phyloP scores from a whole-genome alignment of 2,113 vertebrate species.

The Prunella himalayana region DNA sequence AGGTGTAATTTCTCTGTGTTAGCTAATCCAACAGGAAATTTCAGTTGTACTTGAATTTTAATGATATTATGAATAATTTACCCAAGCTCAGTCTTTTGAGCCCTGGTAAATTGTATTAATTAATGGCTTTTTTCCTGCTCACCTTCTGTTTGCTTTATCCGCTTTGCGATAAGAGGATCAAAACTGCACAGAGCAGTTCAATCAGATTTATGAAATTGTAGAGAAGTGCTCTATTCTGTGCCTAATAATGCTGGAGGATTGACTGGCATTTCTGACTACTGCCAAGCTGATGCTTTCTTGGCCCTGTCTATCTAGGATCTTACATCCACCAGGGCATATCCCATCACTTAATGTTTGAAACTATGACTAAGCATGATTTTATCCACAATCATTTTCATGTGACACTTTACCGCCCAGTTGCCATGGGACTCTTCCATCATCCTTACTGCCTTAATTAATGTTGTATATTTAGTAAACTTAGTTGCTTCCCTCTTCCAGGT shows the following conservation, averaged over 20 bases:
- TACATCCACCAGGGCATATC: neutral
- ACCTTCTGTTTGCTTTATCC: neutral
- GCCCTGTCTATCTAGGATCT: neutral
- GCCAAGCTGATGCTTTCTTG: neutral
- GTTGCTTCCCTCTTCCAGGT: neutral
- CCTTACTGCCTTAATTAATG: neutral
- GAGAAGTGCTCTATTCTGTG: neutral
- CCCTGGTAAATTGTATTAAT: neutral
- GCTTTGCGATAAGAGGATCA: neutral
- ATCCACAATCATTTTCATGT: neutral
- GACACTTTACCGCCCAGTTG: neutral
- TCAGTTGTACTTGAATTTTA: neutral
- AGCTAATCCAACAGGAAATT: neutral
- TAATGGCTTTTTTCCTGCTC: neutral
- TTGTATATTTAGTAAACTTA: neutral
- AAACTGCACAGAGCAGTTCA: neutral
- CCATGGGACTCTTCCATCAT: neutral
- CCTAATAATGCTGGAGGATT: neutral
- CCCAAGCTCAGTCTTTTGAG: conserved; percentile 2
- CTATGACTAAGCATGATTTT: neutral
- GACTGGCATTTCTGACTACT: neutral
- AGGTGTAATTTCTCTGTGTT: neutral
- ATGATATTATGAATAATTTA: conserved; percentile 24
- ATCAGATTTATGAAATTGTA: neutral
- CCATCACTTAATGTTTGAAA: neutral